These are phyloP conservation scores for Helogale parvula DNA, from an alignment of 2,113 vertebrate species.

Conservation along the genomic window DNA sequence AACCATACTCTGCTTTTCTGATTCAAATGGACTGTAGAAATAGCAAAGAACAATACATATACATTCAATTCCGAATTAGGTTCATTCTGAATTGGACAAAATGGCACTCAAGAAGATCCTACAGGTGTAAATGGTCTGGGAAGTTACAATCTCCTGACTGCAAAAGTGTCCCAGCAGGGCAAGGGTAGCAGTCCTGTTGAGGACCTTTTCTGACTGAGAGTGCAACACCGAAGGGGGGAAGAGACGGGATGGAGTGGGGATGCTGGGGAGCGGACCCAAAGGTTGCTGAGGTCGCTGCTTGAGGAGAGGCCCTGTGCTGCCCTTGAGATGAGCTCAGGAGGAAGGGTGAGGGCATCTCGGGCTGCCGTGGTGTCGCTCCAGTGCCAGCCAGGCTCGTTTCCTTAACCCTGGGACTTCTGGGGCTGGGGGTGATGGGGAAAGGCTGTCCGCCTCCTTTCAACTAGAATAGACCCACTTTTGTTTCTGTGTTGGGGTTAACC, in stretches of 20 bases:
- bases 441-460: neutral
- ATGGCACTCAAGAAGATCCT: neutral
- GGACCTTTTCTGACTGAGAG: neutral
- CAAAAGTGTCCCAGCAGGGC: neutral
- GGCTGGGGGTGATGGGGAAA: too few relatives aligned
- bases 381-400: neutral
- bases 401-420: accelerated
- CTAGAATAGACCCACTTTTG: neutral
- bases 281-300: neutral
- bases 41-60: neutral
- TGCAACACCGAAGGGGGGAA: accelerated
- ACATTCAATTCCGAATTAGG: neutral
- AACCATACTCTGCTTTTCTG: neutral
- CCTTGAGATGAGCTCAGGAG: neutral
- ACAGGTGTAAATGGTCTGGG: neutral
- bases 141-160: neutral
- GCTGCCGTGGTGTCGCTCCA: accelerated
- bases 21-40: neutral
- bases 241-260: too few relatives aligned
- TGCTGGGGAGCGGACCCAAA: neutral
- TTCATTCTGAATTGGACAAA: neutral
- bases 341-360: accelerated
- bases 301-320: neutral
- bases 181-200: neutral
- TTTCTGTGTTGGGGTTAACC: neutral